Evolutionary conservation across 2,797 vertebrate species (phyloP), one percentile per base, ranked within the genome.

Genomic region (Fringilla coelebs): DNA sequence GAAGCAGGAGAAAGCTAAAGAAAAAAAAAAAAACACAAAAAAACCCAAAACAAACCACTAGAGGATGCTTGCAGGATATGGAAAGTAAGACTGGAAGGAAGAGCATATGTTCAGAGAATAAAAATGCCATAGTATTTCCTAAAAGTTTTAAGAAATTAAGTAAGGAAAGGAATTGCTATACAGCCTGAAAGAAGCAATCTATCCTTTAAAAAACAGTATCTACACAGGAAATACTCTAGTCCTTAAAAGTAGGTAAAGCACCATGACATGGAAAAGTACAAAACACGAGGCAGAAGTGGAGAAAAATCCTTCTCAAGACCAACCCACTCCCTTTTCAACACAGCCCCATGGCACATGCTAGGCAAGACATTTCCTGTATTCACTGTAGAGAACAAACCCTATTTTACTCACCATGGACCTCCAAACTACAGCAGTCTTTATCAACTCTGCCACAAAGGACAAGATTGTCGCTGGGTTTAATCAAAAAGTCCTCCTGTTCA

Each of bases 371-470:
- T 82, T 40, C 63, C 31, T 13, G 22, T 8, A 4, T 29, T 72
- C 57, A 38, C 22, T 46, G 34, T 40, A 55, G 92, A 49, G 54
- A 76, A 55, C 17, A 61, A 80, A 62, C 52, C 26, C 21, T 9
- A 0, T 10, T 28, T 62, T 45, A 97, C 98, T 98, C 91, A 99
- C 99, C 98, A 18, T 99, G 98, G 55, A 99, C 96, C 89, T 99
- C 99, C 90, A 99, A 97, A 94, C 98, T 99, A 96, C 99, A 99
- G 79, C 98, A 98, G 93, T 99, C 99, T 82, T 99, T 99, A 88
- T 99, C 99, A 17, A 98, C 98, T 90, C 97, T 98, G 63, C 99
- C 99, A 45, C 99, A 97, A 20, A 99, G 96, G 52, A 99, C 98
- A 55, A 99, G 98, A 91, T 99, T 99, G 96, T 99, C 99, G 46